Conservation (phyloP, 2,113 vertebrate species). For the Etheostoma cragini region DNA sequence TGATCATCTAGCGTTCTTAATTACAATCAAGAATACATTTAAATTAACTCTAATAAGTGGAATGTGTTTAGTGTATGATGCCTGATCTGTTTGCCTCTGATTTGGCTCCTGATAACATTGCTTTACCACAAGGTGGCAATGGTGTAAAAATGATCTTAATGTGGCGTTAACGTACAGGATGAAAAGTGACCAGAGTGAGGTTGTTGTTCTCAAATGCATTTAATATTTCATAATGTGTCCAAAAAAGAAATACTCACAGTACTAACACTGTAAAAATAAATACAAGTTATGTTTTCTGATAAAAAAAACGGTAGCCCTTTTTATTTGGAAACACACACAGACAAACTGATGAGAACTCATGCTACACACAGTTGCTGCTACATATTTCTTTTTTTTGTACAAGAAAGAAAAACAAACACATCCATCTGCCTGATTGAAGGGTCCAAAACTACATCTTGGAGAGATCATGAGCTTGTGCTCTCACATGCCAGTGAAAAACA, state of each 20-base stretch:
- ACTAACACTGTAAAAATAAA: slow-evolving; percentile 77
- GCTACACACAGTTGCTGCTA: slow-evolving; percentile 82
- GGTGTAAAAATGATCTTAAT: slow-evolving; percentile 48
- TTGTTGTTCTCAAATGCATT: slow-evolving; percentile 72
- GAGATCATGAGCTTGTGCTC: slow-evolving; percentile 70
- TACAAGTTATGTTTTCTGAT: slow-evolving; percentile 62
- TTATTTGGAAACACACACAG: slow-evolving; percentile 74
- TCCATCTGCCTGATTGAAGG: slow-evolving; percentile 57
- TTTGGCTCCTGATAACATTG: slow-evolving; percentile 38
- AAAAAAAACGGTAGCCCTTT: slow-evolving; percentile 85
- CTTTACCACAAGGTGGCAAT: slow-evolving; percentile 73
- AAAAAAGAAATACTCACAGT: slow-evolving; percentile 60
- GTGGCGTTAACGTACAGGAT: background rate
- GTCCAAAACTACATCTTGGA: slow-evolving; percentile 64
- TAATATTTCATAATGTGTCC: slow-evolving; percentile 68
- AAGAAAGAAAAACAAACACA: slow-evolving; percentile 39
- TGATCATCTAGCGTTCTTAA: background rate
- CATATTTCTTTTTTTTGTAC: slow-evolving; percentile 65
- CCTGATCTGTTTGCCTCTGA: background rate
- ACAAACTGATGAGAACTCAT: slow-evolving; percentile 73
- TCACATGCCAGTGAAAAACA: slow-evolving; percentile 69
- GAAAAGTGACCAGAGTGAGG: slow-evolving; percentile 29
- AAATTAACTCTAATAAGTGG: background rate
- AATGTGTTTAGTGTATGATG: background rate
- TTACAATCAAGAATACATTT: background rate